Conservation (phyloP, 2,888 invertebrate genomes). For the Parelbella ahira region DNA sequence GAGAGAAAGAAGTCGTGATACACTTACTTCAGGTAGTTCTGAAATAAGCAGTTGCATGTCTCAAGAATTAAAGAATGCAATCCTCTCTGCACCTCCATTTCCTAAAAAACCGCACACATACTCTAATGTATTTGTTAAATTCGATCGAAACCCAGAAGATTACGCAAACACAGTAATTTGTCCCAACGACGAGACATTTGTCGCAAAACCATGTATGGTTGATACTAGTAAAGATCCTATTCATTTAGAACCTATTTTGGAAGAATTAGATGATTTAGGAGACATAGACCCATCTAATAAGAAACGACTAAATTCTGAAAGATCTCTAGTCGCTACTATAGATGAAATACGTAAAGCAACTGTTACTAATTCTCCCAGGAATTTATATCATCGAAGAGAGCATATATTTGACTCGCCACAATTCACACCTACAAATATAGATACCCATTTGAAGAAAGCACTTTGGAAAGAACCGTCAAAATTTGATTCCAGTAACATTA, state of each 20-base stretch:
- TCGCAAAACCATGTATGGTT: conserved; percentile 78
- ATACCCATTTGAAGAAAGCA: conserved; percentile 59
- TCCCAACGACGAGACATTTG: conserved; percentile 69
- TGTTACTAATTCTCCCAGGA: conserved; percentile 78
- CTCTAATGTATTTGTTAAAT: conserved; percentile 70
- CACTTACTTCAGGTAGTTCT: conserved; percentile 79
- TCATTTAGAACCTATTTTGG: conserved; percentile 77
- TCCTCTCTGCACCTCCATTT: conserved; percentile 66
- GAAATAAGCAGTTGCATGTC: conserved; percentile 76
- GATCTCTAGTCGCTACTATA: conserved; percentile 82
- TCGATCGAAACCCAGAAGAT: conserved; percentile 69
- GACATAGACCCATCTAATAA: conserved; percentile 62
- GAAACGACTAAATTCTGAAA: conserved; percentile 73
- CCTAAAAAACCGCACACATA: conserved; percentile 68
- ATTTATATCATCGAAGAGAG: conserved; percentile 77
- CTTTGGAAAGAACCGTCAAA: conserved; percentile 75
- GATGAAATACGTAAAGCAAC: conserved; percentile 82
- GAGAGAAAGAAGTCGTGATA: conserved; percentile 79
- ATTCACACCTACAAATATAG: conserved; percentile 53
- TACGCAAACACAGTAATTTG: conserved; percentile 77
- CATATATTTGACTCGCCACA: conserved; percentile 71
- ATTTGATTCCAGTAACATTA: conserved; percentile 64
- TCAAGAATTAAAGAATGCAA: conserved; percentile 67
- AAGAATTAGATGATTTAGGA: conserved; percentile 80
- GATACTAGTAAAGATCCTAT: conserved; percentile 75